A percentile compares a stretch with the other conserved stretches of the same genome.
Evolutionary conservation across 92 coral and sea anemone genomes (phyloP).

Genomic region (Siderastrea siderea): DNA sequence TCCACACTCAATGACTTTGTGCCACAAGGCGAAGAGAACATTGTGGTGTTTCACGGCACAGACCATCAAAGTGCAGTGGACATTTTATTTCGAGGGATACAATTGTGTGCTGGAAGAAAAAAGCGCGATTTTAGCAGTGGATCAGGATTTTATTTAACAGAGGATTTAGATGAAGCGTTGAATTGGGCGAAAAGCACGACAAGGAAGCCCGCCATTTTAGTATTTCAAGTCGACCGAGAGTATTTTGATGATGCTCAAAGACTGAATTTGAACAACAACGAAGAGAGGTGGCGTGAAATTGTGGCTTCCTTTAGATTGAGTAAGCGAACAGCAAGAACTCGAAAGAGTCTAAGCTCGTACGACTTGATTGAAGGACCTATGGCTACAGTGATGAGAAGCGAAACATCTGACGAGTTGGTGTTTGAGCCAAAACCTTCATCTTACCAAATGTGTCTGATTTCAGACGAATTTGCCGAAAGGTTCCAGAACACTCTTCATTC

Average conservation of each 20-base stretch:
- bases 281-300: slow-evolving; percentile 50
- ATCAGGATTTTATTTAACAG: slow-evolving; percentile 60
- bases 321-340: slow-evolving; percentile 42
- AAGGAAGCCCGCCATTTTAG: slow-evolving; percentile 61
- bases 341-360: slow-evolving; percentile 43
- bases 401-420: not conserved
- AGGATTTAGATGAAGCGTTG: slow-evolving; percentile 31
- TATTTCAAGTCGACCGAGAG: slow-evolving; percentile 40
- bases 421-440: slow-evolving; percentile 43
- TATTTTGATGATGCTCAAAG: slow-evolving; percentile 7
- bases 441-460: slow-evolving; percentile 71
- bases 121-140: slow-evolving; percentile 78
- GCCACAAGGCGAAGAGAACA: not conserved
- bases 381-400: not conserved
- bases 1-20: not conserved
- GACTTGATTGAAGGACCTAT: slow-evolving; percentile 74
- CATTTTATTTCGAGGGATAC: slow-evolving; percentile 60
- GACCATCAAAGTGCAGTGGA: slow-evolving; percentile 67
- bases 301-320: slow-evolving; percentile 68
- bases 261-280: slow-evolving; percentile 38
- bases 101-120: slow-evolving; percentile 43
- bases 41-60: slow-evolving; percentile 72
- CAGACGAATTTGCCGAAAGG: slow-evolving; percentile 64
- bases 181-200: slow-evolving; percentile 61
- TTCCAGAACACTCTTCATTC: slow-evolving; percentile 38